Evolutionary conservation across 2,797 vertebrate species (phyloP).

Genomic region (Sebastolobus alascanus): DNA sequence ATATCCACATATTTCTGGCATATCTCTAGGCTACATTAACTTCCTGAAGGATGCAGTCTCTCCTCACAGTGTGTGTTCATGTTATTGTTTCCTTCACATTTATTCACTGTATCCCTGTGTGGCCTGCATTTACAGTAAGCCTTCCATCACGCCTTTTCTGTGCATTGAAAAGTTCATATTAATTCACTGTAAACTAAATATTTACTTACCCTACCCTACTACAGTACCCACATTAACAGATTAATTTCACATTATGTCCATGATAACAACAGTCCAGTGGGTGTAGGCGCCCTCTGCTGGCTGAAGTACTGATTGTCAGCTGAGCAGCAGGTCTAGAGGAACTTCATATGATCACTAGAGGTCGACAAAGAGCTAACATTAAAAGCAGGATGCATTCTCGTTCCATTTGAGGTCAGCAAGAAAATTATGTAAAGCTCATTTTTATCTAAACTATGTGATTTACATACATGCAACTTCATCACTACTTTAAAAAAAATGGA

Average conservation of each 20-base stretch:
- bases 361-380: not conserved
- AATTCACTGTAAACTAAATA: no score
- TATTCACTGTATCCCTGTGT: not conserved
- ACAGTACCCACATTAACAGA: not conserved
- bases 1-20: not conserved
- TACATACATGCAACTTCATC: no score
- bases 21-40: not conserved
- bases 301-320: not conserved
- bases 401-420: not conserved
- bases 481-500: no score
- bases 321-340: not conserved
- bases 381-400: no score
- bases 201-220: no score
- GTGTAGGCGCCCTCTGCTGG: conserved; percentile 33
- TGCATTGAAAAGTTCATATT: no score
- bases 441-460: not conserved
- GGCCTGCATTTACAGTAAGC: no score
- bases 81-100: not conserved
- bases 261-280: no score
- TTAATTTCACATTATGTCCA: not conserved
- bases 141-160: not conserved
- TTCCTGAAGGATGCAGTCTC: not conserved
- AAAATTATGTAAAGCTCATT: not conserved
- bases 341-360: conserved; percentile 35
- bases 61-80: not conserved